Evolutionary conservation across 1,140 invertebrate genomes (phyloP).

Genomic region (Diorhabda elongata): DNA sequence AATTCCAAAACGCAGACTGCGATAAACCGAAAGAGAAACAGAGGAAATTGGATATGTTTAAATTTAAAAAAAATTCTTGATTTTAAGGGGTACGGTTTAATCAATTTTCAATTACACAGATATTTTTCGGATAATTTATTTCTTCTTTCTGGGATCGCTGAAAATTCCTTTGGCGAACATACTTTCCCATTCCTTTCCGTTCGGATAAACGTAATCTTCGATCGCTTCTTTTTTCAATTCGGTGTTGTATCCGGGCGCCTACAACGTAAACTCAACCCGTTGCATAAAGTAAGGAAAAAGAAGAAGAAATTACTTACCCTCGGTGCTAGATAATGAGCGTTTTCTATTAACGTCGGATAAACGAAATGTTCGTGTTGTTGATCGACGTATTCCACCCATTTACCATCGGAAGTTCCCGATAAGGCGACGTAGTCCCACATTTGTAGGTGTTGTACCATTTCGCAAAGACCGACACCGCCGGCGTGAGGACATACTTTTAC

Average conservation of each 20-base stretch:
- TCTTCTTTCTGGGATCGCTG: constrained; percentile 37
- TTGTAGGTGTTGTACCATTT: constrained; percentile 89
- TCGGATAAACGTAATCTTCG: constrained; percentile 67
- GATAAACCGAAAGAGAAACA: constrained; percentile 41
- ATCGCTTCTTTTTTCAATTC: constrained; percentile 67
- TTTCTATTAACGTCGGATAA: constrained; percentile 63
- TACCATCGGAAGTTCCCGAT: constrained; percentile 63
- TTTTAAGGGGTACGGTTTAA: not conserved
- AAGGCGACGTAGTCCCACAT: constrained; percentile 81
- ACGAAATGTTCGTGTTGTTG: constrained; percentile 84
- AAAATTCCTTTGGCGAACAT: constrained; percentile 52
- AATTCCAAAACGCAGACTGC: constrained; percentile 35
- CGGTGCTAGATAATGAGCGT: constrained; percentile 71
- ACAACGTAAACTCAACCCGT: constrained; percentile 29
- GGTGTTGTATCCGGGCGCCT: constrained; percentile 74
- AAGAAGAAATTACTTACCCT: constrained; percentile 49
- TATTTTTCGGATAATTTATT: not conserved
- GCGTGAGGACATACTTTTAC: constrained; percentile 92
- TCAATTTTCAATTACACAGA: not conserved
- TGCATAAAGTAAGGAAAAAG: constrained; percentile 1
- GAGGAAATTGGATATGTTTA: constrained; percentile 39
- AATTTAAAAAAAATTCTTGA: constrained; percentile 11
- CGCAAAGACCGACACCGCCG: constrained; percentile 87
- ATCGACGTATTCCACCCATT: constrained; percentile 82
- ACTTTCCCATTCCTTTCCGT: constrained; percentile 68